Base-by-base conservation (phyloP, 2,888 invertebrate genomes). In the Myopa testacea region DNA sequence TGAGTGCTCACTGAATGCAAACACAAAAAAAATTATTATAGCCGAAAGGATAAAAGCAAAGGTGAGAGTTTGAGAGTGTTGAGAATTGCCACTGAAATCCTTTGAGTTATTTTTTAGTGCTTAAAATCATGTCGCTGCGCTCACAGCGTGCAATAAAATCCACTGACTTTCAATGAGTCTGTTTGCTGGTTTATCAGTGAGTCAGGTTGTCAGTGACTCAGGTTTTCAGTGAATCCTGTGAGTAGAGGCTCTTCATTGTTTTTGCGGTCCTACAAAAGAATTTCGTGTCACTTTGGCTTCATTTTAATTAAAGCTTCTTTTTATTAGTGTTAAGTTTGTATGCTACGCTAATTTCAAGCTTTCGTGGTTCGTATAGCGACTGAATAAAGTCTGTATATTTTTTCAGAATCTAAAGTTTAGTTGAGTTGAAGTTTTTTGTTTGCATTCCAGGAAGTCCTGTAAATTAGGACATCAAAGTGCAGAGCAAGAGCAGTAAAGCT, bases 241-340 rank as follows among this genome's bases (percentile, higher is more conserved):
- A 45, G 10, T 45, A 10, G 45, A 45, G 10, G 45, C 45, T 10
- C 55, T 55, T 50, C 50, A 10, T 50, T 50, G 26, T 52, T 50
- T 40, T 52, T 19, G 19, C 55, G 26, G 26, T 26, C 26, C 26
- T 26, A 26, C 1, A 70, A 34, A 52, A 4, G 10, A 34, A 55
- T 8, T 4, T 65, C 8, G 16, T 73, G 73, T 26, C n/a, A 14
- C 10, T 62, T 62, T 14, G 73, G 26, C 63, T 74, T 74, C 62
- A 63, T 74, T 19, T 63, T 74, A 74, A 74, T 74, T 74, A 74
- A 74, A 74, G 73, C 37, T 62, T 50, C 45, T 63, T 74, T 74
- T 74, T 74, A 74, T 74, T 74, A 74, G 63, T 62, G 55, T 62
- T 58, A 71, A 55, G 34, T 16, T 16, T 67, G 34, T 40, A 12